Percentiles rank a stretch among this genome's conserved stretches.
phyloP scores from a whole-genome alignment of 30 jellyfish, hydroid and myxozoan species.

The Turritopsis rubra region DNA sequence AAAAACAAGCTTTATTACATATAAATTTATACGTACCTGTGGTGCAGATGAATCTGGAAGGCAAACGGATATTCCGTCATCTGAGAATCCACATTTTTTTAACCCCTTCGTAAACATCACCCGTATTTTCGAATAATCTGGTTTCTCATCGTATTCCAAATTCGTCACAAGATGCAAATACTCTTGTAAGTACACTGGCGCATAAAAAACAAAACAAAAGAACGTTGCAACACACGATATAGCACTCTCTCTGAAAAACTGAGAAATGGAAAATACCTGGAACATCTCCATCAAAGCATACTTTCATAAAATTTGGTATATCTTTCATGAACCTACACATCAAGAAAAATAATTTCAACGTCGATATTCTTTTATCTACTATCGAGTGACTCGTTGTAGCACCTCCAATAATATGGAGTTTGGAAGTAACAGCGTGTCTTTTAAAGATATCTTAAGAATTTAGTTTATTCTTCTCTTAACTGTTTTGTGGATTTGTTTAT shows the following conservation, averaged over 20 bases:
- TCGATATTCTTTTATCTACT: background rate
- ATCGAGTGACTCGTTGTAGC: too few species aligned
- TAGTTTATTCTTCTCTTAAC: too few species aligned
- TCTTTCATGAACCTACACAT: constrained; percentile 54
- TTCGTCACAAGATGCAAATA: constrained; percentile 43
- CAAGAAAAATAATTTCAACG: background rate
- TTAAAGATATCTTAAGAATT: too few species aligned
- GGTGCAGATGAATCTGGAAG: constrained; percentile 15
- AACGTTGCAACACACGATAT: background rate
- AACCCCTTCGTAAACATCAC: constrained; percentile 53
- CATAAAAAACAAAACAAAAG: background rate
- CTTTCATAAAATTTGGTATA: constrained; percentile 30
- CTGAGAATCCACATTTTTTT: constrained; percentile 32
- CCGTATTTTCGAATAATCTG: constrained; percentile 53
- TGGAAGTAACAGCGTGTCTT: too few species aligned
- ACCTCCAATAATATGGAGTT: too few species aligned
- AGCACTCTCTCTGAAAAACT: background rate
- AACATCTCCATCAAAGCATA: constrained; percentile 28
- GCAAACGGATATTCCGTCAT: constrained; percentile 65
- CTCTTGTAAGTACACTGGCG: constrained; percentile 48
- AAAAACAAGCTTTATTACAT: too few species aligned
- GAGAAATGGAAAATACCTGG: constrained; percentile 51
- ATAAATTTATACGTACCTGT: constrained; percentile 25
- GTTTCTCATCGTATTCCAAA: constrained; percentile 61
- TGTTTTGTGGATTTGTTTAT: too few species aligned